Percentiles rank a stretch among this genome's conserved stretches.
phyloP scores from a whole-genome alignment of 2,888 invertebrate genomes.

The Drosophila imparisetae region DNA sequence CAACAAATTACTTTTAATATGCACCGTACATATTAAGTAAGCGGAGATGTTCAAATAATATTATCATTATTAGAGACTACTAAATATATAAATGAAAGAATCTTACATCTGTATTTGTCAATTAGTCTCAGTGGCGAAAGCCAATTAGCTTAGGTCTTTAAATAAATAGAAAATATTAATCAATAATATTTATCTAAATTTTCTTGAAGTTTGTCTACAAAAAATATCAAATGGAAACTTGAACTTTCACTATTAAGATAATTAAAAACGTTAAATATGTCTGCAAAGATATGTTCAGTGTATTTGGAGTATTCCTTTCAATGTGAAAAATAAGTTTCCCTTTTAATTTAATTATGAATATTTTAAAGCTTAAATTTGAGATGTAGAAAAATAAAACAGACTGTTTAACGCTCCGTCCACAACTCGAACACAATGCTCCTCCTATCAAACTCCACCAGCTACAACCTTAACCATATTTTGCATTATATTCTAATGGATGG shows the following conservation, averaged over 20 bases:
- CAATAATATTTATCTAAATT: background rate
- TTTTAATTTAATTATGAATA: background rate
- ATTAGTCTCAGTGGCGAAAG: background rate
- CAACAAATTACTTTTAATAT: background rate
- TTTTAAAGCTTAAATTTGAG: background rate
- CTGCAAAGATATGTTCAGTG: too few species aligned
- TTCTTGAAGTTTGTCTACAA: fast-evolving
- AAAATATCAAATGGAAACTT: background rate
- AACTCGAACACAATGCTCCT: background rate
- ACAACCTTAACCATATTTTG: background rate
- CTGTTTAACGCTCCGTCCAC: background rate
- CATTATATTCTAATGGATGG: background rate
- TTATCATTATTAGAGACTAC: background rate
- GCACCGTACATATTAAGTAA: background rate
- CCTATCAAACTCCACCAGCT: background rate
- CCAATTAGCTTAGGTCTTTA: background rate
- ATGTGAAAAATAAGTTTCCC: background rate
- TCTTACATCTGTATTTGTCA: background rate
- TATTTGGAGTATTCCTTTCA: too few species aligned
- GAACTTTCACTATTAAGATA: background rate
- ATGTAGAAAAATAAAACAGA: background rate
- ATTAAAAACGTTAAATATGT: background rate
- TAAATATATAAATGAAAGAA: background rate
- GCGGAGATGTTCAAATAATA: background rate
- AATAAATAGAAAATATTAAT: background rate